Evolutionary conservation across 1,140 invertebrate genomes (phyloP).

Genomic region (Drosophila saltans): DNA sequence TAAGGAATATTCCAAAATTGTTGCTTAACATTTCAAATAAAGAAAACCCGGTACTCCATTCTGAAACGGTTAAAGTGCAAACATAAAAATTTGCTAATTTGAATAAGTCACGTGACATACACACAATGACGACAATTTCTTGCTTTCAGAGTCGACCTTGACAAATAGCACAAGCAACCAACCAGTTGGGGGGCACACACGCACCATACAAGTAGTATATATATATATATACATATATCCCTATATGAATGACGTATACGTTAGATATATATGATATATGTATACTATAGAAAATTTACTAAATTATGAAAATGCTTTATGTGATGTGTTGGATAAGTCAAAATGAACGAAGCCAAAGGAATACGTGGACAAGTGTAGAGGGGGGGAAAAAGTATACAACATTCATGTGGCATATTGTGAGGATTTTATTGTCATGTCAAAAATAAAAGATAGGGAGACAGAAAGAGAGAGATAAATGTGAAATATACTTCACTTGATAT

Average conservation of each 20-base stretch:
- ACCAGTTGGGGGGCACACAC: constrained; percentile 20
- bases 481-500: constrained; percentile 39
- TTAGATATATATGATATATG: not conserved
- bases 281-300: constrained; percentile 11
- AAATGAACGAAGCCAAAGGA: not conserved
- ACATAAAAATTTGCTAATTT: constrained; percentile 76
- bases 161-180: constrained; percentile 17
- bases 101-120: constrained; percentile 73
- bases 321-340: constrained; percentile 3
- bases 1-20: not conserved
- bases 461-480: not conserved
- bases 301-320: constrained; percentile 50
- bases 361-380: not conserved
- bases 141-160: constrained; percentile 56
- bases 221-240: not conserved
- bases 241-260: constrained; percentile 28
- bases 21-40: not conserved
- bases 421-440: constrained; percentile 42
- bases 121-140: not conserved
- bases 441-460: not conserved
- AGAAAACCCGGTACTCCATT: constrained; percentile 25
- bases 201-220: constrained; percentile 5
- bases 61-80: constrained; percentile 60
- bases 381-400: not conserved
- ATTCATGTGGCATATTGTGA: not conserved